Base-by-base conservation (phyloP, 2,888 invertebrate species). In the Ctenicera cuprea region DNA sequence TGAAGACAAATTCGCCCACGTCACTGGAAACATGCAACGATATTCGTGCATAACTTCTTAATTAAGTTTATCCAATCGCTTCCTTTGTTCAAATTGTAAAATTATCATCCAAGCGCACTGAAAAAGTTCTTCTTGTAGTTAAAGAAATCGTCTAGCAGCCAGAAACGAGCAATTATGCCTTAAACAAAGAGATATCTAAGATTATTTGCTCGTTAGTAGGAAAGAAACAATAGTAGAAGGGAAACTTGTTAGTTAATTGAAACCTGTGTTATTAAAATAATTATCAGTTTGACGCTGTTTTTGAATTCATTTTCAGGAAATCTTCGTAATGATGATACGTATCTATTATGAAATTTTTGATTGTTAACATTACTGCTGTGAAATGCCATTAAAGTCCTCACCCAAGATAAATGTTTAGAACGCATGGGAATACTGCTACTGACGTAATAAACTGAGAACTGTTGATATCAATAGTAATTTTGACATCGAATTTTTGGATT, bases 1-100 rank as follows among this genome's bases (percentile, higher is more conserved):
- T 59, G 59, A 59, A 59, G 59, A 59, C 59, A 59, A 59, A 59
- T 59, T 59, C 59, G 59, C 38, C 59, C 59, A 38, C 59, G 59
- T 59, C 59, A 37, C 38, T 18, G 18, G 38, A 30, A 54, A 54
- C 54, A 54, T 54, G 54, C 54, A 54, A 54, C 59, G 18, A 59
- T 59, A 59, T 59, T 20, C 59, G 26, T 54, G 54, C 54, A 54
- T 54, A 54, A 54, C 54, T 54, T 26, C 54, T 54, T 54, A 54
- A 54, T 54, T 54, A 54, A 54, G 30, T 14, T 54, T 54, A 54
- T 54, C 22, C 22, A 52, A 52, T 26, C 14, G 22, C 22, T 26
- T n/a, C 52, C 20, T 52, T 52, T 52, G 26, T 52, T 22, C 20
- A 52, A 52, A 26, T 26, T 52, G 52, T 52, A 52, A 14, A 52